Evolutionary conservation across 2,797 vertebrate species (phyloP), one percentile per base, ranked within the genome.

Genomic region (Pipistrellus nathusii): DNA sequence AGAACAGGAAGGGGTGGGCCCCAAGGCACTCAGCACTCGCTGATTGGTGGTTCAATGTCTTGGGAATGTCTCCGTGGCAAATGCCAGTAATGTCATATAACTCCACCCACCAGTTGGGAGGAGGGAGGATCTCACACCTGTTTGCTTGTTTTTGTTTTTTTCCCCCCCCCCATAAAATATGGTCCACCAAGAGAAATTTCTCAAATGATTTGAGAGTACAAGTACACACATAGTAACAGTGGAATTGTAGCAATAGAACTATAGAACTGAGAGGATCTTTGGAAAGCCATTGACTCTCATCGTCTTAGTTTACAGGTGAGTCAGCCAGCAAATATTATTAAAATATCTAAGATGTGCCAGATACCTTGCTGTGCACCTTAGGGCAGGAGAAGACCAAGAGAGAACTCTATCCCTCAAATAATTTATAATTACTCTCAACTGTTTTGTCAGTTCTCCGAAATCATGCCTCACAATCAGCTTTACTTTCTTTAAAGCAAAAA

Each of bases 401-500:
- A 86, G 51, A 78, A 23, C 0, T n/a, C 53, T 90, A 1, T 3
- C 5, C 30, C 48, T 76, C 6, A 44, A 51, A 93, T 44, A 93
- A 66, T 38, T 75, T n/a, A 55, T 21, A 32, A 55, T 44, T 55
- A 13, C 41, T 94, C 71, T 51, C 30, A 41, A 30, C 30, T 41
- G 23, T 73, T 53, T 13, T 35, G 6, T 51, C 21, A 76, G 18
- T 59, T 83, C 41, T 81, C 59, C 21, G 53, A 88, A 93, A 64
- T 69, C 30, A 8, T 46, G 57, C 35, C 64, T 96, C 38, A 91
- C 48, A 64, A 75, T 73, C 41, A 46, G 32, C 62, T 88, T 93
- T 83, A 18, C 66, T 96, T 97, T 97, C 76, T 86, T 96, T 97
- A 73, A 96, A 98, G 98, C 68, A 97, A 51, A 68, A 94, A 82